These are phyloP conservation scores for Drosophila kanapiae DNA, from an alignment of 1,140 invertebrate genomes.

Conservation along the genomic window DNA sequence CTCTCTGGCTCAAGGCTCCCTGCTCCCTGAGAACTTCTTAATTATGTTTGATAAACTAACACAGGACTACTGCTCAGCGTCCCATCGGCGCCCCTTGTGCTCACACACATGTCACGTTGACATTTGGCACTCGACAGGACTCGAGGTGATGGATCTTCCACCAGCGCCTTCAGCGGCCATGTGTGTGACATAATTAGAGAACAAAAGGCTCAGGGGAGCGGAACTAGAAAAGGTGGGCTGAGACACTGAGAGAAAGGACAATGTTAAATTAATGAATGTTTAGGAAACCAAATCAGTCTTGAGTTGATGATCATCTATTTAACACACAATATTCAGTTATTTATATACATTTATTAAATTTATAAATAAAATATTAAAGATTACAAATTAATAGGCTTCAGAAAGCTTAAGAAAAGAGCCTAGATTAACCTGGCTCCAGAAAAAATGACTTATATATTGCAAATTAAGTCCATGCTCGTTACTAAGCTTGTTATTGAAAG, in stretches of 20 bases:
- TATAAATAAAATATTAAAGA: no score
- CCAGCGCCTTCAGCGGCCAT: constrained; percentile 18
- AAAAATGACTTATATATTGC: no score
- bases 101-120: constrained; percentile 71
- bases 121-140: constrained; percentile 56
- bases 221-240: neutral
- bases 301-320: no score
- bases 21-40: constrained; percentile 62
- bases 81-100: constrained; percentile 10
- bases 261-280: no score
- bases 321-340: no score
- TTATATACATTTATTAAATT: no score
- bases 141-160: constrained; percentile 40
- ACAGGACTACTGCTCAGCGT: constrained; percentile 14
- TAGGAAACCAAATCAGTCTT: no score
- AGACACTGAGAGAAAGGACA: neutral
- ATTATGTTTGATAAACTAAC: constrained; percentile 79
- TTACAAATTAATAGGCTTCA: no score
- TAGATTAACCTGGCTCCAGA: no score
- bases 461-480: no score
- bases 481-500: no score
- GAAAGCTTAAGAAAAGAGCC: no score
- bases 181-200: constrained; percentile 70
- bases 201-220: constrained; percentile 53
- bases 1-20: constrained; percentile 27